Conservation (phyloP, 1,140 invertebrate genomes). For the Drosophila kurseongensis region DNA sequence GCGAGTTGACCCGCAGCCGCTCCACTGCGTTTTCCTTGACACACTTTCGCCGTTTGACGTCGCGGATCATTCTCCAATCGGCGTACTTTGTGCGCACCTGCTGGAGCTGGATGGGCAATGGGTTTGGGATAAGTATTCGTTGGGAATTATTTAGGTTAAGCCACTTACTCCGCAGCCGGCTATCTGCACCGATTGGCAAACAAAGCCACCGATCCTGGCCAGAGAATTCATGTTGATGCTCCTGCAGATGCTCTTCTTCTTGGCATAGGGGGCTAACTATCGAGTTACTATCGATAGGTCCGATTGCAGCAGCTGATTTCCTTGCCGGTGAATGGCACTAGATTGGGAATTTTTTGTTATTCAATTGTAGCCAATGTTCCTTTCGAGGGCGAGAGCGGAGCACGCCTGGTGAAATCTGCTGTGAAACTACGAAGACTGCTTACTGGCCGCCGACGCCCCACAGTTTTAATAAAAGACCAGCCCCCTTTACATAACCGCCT, state of each 20-base stretch:
- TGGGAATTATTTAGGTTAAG: not conserved
- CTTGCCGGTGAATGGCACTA: not conserved
- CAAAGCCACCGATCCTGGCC: slow-evolving; percentile 55
- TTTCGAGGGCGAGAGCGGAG: not conserved
- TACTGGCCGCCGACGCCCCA: not conserved
- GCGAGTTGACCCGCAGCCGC: slow-evolving; percentile 90
- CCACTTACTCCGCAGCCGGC: slow-evolving; percentile 74
- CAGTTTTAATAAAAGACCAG: slow-evolving; percentile 60
- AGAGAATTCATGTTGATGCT: slow-evolving; percentile 68
- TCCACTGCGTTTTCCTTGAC: slow-evolving; percentile 89
- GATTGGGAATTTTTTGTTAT: not conserved
- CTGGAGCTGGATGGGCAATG: slow-evolving; percentile 85
- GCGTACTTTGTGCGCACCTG: slow-evolving; percentile 90
- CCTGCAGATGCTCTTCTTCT: slow-evolving; percentile 10
- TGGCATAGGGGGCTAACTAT: not conserved
- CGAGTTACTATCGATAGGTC: slow-evolving; percentile 14
- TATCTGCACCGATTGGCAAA: slow-evolving; percentile 71
- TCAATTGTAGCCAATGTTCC: not conserved
- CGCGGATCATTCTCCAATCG: slow-evolving; percentile 92
- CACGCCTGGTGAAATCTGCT: not conserved
- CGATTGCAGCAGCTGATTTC: slow-evolving; percentile 11
- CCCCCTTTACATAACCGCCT: slow-evolving; percentile 63
- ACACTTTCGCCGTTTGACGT: slow-evolving; percentile 91
- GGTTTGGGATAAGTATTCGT: not conserved
- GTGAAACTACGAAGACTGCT: not conserved